These are phyloP conservation scores for Sebastiscus albofasciatus DNA, from an alignment of 2,797 vertebrate genomes.

Conservation along the genomic window DNA sequence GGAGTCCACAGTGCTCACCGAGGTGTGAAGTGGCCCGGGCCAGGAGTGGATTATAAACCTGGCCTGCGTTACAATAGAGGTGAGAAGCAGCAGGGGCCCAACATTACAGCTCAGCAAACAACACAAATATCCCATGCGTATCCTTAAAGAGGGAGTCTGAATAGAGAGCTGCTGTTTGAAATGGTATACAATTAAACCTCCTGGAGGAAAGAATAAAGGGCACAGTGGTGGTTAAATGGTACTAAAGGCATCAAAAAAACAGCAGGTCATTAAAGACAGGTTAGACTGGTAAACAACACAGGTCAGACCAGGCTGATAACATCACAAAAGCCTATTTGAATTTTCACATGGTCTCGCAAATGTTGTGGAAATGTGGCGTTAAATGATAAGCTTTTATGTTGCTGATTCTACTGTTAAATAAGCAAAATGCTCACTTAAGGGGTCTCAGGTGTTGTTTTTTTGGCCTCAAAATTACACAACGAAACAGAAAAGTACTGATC, in stretches of 20 bases:
- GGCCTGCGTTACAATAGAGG: slow-evolving; percentile 76
- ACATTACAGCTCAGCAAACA: slow-evolving; percentile 65
- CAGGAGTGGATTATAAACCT: slow-evolving; percentile 68
- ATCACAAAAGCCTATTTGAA: slow-evolving; percentile 18
- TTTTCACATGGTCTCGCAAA: slow-evolving; percentile 15
- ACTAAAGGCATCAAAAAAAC: slow-evolving; percentile 41
- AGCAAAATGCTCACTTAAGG: not conserved
- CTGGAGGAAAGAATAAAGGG: slow-evolving; percentile 56
- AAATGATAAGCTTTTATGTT: not conserved
- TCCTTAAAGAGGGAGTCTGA: slow-evolving; percentile 46
- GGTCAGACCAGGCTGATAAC: slow-evolving; percentile 15
- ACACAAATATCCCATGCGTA: slow-evolving; percentile 37
- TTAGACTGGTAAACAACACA: slow-evolving; percentile 37
- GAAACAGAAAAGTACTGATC: not conserved
- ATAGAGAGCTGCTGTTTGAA: slow-evolving; percentile 60
- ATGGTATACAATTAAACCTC: slow-evolving; percentile 68
- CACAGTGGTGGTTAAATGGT: slow-evolving; percentile 49
- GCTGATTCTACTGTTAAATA: not conserved
- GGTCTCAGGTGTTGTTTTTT: not conserved
- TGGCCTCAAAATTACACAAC: not conserved
- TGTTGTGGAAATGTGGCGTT: slow-evolving; percentile 11
- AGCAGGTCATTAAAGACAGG: slow-evolving; percentile 69
- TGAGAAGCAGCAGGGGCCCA: slow-evolving; percentile 64
- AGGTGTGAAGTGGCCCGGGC: slow-evolving; percentile 76
- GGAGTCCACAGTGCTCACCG: slow-evolving; percentile 56